Conservation (phyloP, 1,140 invertebrate species). For the Mactra quadrangularis region DNA sequence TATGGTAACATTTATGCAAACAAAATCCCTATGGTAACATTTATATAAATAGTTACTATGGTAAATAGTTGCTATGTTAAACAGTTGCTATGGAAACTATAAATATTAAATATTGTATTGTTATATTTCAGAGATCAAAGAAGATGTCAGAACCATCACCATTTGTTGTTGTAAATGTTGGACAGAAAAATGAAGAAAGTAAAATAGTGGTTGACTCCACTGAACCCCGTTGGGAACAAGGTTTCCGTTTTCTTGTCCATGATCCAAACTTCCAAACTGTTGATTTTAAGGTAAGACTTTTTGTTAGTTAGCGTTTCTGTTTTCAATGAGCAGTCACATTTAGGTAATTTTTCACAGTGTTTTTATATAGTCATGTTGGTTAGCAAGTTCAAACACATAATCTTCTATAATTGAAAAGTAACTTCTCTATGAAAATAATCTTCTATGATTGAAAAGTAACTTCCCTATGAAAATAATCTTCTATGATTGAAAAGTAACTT, state of each 20-base stretch:
- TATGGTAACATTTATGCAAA: too few relatives aligned
- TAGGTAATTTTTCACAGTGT: background rate
- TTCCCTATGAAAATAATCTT: too few relatives aligned
- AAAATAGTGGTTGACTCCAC: slow-evolving; percentile 81
- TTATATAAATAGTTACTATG: too few relatives aligned
- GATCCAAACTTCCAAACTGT: slow-evolving; percentile 95
- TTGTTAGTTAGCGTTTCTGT: too few relatives aligned
- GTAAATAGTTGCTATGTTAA: too few relatives aligned
- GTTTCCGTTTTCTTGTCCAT: slow-evolving; percentile 94
- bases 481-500: too few relatives aligned
- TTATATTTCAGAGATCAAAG: slow-evolving; percentile 77
- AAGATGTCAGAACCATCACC: slow-evolving; percentile 83
- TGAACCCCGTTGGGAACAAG: slow-evolving; percentile 87
- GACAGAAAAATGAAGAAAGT: slow-evolving; percentile 78
- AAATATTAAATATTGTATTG: too few relatives aligned
- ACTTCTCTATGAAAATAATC: too few relatives aligned
- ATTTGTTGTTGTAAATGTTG: slow-evolving; percentile 78
- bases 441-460: too few relatives aligned
- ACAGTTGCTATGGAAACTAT: too few relatives aligned
- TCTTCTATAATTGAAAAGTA: background rate
- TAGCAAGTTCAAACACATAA: background rate
- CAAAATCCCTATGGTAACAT: too few relatives aligned
- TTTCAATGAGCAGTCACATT: background rate
- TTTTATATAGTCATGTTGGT: background rate
- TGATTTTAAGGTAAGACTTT: slow-evolving; percentile 88